Percentiles rank a stretch among this genome's conserved stretches.
Conservation (phyloP, 2,888 invertebrate species). For the Aleiodes testaceus region DNA sequence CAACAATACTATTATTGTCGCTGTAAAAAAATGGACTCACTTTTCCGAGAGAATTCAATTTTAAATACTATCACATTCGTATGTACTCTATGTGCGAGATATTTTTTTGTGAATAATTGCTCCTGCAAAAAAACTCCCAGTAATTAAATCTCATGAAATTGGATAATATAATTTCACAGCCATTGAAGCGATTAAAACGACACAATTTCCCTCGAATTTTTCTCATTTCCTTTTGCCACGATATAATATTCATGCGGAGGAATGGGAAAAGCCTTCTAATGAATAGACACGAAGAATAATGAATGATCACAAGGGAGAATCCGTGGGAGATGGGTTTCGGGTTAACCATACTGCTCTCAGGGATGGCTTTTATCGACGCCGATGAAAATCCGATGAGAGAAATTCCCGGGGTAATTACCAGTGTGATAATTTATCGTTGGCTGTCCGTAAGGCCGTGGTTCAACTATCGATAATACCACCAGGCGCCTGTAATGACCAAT, state of each 20-base stretch:
- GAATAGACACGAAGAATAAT: slow-evolving; percentile 32
- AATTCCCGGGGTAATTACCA: slow-evolving; percentile 37
- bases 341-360: slow-evolving; percentile 22
- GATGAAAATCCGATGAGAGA: slow-evolving; percentile 41
- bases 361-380: slow-evolving; percentile 38
- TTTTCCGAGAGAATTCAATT: too few species aligned
- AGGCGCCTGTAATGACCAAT: slow-evolving; percentile 36
- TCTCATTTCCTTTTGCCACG: not conserved
- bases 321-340: slow-evolving; percentile 25
- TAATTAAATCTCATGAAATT: slow-evolving; percentile 22
- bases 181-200: slow-evolving; percentile 36
- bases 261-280: slow-evolving; percentile 21
- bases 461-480: slow-evolving; percentile 35
- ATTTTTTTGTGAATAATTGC: not conserved
- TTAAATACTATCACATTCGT: not conserved
- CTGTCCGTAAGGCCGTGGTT: slow-evolving; percentile 11
- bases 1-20: too few species aligned
- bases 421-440: slow-evolving; percentile 34
- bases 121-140: not conserved
- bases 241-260: slow-evolving; percentile 12
- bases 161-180: slow-evolving; percentile 36
- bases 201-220: slow-evolving; percentile 40
- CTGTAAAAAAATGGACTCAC: too few species aligned
- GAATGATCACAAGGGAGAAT: slow-evolving; percentile 25
- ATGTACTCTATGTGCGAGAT: too few species aligned